Evolutionary conservation across 2,113 vertebrate genomes (phyloP).

Genomic region (Pedetes capensis): DNA sequence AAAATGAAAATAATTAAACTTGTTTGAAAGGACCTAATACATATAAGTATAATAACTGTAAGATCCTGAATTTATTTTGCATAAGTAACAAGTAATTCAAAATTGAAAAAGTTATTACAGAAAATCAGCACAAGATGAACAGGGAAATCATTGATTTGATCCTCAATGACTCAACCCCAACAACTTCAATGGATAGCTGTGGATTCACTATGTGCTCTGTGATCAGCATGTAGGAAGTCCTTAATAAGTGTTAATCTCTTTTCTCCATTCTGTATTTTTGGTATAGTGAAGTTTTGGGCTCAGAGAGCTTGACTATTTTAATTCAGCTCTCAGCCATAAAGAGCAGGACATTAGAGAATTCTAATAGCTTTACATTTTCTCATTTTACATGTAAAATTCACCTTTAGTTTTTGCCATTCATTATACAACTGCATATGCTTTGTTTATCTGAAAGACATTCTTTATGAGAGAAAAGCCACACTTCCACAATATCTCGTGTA

Average conservation of each 20-base stretch:
- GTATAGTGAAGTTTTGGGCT: background rate
- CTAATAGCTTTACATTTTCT: background rate
- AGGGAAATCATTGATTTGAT: background rate
- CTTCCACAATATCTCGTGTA: background rate
- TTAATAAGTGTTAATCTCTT: background rate
- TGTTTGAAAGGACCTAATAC: background rate
- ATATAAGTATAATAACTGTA: rapidly evolving
- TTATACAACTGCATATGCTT: background rate
- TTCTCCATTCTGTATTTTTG: background rate
- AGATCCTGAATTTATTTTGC: background rate
- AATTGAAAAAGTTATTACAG: background rate
- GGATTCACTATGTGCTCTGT: background rate
- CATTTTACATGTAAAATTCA: background rate
- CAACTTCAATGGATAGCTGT: background rate
- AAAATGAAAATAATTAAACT: background rate
- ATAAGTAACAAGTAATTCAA: rapidly evolving
- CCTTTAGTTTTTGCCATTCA: background rate
- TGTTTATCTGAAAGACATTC: background rate
- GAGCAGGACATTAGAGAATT: background rate
- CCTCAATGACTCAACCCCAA: background rate
- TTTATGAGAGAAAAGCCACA: background rate
- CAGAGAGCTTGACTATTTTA: background rate
- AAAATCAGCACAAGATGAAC: background rate
- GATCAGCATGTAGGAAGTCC: background rate
- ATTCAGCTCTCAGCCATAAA: background rate